phyloP scores from a whole-genome alignment of 2,113 vertebrate genomes.

The Otus sunia region DNA sequence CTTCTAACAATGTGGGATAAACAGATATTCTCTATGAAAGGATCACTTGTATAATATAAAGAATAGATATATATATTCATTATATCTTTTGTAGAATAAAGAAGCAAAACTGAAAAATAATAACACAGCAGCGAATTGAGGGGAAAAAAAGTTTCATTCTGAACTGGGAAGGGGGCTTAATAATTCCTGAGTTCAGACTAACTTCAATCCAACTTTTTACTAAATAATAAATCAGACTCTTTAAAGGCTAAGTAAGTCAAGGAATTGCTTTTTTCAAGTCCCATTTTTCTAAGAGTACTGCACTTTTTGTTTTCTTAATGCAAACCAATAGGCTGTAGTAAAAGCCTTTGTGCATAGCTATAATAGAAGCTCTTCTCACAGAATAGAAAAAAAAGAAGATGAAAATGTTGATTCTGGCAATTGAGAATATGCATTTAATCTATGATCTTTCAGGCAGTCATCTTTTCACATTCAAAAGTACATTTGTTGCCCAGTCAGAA shows the following conservation, averaged over 20 bases:
- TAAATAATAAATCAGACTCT: slow-evolving; percentile 7
- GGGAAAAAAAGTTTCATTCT: neutral
- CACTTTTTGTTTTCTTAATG: slow-evolving; percentile 13
- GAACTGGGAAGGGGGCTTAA: neutral
- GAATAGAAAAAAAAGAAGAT: neutral
- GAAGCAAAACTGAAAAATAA: neutral
- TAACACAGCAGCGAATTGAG: neutral
- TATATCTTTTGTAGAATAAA: neutral
- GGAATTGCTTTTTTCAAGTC: neutral
- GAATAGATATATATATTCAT: neutral
- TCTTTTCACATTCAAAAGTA: neutral
- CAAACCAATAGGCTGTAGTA: neutral
- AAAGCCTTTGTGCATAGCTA: slow-evolving; percentile 21
- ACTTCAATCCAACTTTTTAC: neutral
- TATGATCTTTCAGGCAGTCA: neutral
- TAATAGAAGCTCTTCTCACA: slow-evolving; percentile 7
- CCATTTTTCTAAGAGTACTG: neutral
- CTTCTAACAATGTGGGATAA: neutral
- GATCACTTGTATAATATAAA: neutral
- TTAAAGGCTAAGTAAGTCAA: slow-evolving; percentile 1
- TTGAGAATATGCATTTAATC: neutral
- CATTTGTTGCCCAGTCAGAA: neutral
- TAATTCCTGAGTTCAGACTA: neutral
- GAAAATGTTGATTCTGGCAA: slow-evolving; percentile 43
- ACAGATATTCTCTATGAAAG: neutral